Evolutionary conservation across 2,888 invertebrate species (phyloP), one percentile per base, ranked within the genome.

Genomic region (Dusona sp.): DNA sequence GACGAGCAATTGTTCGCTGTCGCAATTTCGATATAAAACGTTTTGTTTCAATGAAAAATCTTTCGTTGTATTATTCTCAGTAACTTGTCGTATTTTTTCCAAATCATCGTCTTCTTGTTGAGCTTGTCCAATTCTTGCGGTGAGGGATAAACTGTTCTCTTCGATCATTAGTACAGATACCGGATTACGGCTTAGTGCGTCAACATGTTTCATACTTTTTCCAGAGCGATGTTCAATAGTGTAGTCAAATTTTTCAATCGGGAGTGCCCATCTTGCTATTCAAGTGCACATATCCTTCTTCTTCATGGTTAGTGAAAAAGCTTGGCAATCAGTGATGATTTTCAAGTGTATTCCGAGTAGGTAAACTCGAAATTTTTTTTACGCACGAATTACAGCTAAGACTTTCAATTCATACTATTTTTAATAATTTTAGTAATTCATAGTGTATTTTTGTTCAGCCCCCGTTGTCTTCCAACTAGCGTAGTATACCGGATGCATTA

Each of bases 171-270:
- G 22, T 45, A 22, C 33, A 3, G 70, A 45, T 25, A 70, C 6
- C 6, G 70, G 70, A 29, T 70, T 45, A 22, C 70, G 70, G 70
- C 70, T 70, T 16, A 70, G 16, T 13, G 70, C 70, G 22, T 70
- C 70, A 2, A 70, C 70, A 13, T 70, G 70, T 13, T 7, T 45
- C 70, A 70, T 70, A 45, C 25, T 70, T 45, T 22, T 70, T 42
- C 70, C 70, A 33, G 48, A 22, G 7, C 67, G n/a, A 22, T 68
- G 67, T 38, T 68, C 67, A 3, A 68, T 42, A 42, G 42, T 68
- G 22, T 42, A 68, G 22, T 38, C 11, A 8, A 68, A 68, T 22
- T 68, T 22, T 38, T 68, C 42, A n/a, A 42, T 38, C 9, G 13
- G 9, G 25, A 68, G 42, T 42, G 42, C 67, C 67, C 67, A 68